These are phyloP conservation scores for Amblyopsis rosae DNA, from an alignment of 2,113 vertebrate genomes.

Conservation along the genomic window DNA sequence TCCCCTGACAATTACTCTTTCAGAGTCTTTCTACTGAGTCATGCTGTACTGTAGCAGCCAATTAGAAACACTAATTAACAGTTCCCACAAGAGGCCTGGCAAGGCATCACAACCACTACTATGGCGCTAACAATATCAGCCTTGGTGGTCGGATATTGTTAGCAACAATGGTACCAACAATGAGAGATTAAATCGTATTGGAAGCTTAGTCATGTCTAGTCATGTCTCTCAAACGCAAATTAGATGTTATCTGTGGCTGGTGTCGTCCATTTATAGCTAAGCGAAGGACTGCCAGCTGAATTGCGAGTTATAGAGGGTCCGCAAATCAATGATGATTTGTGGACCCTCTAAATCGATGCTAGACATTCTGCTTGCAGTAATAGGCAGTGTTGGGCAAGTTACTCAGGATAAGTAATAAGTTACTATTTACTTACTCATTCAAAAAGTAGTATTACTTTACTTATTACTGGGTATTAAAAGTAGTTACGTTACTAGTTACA, in stretches of 20 bases:
- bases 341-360: constrained; percentile 36
- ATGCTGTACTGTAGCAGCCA: constrained; percentile 15
- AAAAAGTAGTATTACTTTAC: no score
- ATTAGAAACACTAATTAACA: constrained; percentile 55
- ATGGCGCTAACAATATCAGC: no score
- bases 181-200: constrained; percentile 50
- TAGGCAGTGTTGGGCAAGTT: constrained; percentile 10
- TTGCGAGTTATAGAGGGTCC: constrained; percentile 37
- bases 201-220: constrained; percentile 29
- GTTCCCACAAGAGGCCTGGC: constrained; percentile 21
- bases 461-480: no score
- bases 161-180: constrained; percentile 20
- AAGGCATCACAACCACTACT: not conserved
- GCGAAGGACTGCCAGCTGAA: constrained; percentile 46
- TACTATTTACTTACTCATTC: no score
- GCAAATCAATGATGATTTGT: constrained; percentile 23
- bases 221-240: constrained; percentile 19
- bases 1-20: constrained; percentile 7
- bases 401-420: no score
- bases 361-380: constrained; percentile 27
- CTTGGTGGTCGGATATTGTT: not conserved
- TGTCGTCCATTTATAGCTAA: constrained; percentile 23
- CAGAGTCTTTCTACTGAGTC: constrained; percentile 29
- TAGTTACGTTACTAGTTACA: no score
- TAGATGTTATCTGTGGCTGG: constrained; percentile 26